These are phyloP conservation scores for Hypanus sabinus DNA, from an alignment of 2,113 vertebrate genomes.

Conservation along the genomic window DNA sequence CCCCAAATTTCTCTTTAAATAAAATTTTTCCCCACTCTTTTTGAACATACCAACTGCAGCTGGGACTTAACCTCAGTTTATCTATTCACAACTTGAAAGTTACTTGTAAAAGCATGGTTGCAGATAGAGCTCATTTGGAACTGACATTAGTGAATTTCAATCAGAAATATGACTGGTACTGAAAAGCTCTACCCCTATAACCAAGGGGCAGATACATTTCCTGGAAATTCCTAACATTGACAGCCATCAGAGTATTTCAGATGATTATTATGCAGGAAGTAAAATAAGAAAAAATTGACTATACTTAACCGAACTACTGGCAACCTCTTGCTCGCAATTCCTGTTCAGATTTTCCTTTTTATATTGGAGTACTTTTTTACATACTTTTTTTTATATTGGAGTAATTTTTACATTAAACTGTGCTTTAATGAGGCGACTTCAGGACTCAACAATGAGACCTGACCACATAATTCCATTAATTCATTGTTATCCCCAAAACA, in stretches of 20 bases:
- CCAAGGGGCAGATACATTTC: neutral
- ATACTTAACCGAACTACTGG: neutral
- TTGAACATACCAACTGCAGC: neutral
- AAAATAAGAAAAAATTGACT: neutral
- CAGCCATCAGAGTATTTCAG: neutral
- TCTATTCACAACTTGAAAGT: neutral
- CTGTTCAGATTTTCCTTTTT: neutral
- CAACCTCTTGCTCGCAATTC: neutral
- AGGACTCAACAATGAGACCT: neutral
- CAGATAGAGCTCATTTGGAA: neutral
- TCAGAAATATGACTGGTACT: neutral
- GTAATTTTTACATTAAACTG: neutral
- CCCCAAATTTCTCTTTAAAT: neutral
- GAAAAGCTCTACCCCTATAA: neutral
- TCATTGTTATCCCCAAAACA: neutral
- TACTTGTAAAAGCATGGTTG: neutral
- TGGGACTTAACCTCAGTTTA: neutral
- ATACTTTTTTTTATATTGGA: neutral
- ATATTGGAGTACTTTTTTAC: too few relatives aligned
- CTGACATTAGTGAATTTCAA: neutral
- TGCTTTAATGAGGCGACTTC: neutral
- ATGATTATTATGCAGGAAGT: neutral
- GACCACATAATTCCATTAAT: neutral
- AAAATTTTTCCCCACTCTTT: neutral
- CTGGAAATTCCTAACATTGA: neutral